A percentile compares a stretch with the other conserved stretches of the same genome.
Evolutionary conservation across 1,140 invertebrate species (phyloP).

Genomic region (Cotesia glomerata): DNA sequence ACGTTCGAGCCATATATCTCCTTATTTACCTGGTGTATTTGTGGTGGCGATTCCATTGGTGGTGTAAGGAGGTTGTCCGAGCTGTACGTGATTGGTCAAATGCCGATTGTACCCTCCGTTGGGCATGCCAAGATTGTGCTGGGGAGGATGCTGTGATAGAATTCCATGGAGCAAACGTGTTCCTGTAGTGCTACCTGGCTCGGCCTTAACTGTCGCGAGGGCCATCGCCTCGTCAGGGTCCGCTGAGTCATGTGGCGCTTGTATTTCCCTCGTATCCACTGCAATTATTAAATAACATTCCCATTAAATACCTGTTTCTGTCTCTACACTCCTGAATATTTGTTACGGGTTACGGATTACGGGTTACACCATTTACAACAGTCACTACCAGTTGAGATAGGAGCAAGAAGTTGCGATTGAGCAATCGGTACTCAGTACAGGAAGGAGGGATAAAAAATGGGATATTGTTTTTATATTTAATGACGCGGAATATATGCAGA

Average conservation of each 20-base stretch:
- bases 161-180: conserved; percentile 68
- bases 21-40: conserved; percentile 55
- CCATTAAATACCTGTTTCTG: neutral
- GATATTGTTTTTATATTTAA: neutral
- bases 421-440: neutral
- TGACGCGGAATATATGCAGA: too few relatives aligned
- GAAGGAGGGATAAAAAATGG: neutral
- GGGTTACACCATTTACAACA: too few relatives aligned
- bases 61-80: conserved; percentile 57
- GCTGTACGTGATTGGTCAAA: conserved; percentile 53
- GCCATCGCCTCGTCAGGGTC: conserved; percentile 55
- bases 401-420: too few relatives aligned
- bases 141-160: conserved; percentile 65
- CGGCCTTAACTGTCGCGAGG: conserved; percentile 57
- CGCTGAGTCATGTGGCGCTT: conserved; percentile 51
- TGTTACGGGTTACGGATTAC: too few relatives aligned
- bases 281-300: conserved; percentile 40
- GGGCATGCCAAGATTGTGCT: conserved; percentile 52
- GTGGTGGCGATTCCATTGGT: conserved; percentile 59
- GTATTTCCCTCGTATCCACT: conserved; percentile 64
- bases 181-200: conserved; percentile 56
- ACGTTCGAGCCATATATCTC: too few relatives aligned
- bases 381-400: too few relatives aligned
- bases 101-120: conserved; percentile 56
- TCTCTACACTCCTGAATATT: too few relatives aligned